Percentiles rank a stretch among this genome's conserved stretches.
Conservation (phyloP, 92 coral and sea anemone genomes). For the Phenganax subtilis region DNA sequence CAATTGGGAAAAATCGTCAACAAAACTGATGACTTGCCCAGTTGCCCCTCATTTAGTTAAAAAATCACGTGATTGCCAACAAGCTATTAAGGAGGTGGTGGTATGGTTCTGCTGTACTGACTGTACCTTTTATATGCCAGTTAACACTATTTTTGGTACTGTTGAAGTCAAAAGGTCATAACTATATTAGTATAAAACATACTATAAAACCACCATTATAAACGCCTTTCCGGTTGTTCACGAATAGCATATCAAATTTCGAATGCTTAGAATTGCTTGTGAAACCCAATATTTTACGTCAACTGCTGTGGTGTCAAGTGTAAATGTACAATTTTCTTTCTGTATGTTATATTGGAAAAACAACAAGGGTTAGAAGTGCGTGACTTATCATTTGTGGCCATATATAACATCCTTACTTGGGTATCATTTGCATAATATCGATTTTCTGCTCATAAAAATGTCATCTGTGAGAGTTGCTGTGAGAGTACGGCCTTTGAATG, state of each 20-base stretch:
- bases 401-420: neutral
- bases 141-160: no score
- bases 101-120: no score
- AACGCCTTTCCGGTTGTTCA: constrained; percentile 31
- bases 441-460: constrained; percentile 30
- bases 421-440: constrained; percentile 34
- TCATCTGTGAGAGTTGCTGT: constrained; percentile 70
- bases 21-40: no score
- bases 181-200: neutral
- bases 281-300: constrained; percentile 19
- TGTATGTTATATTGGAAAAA: neutral
- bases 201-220: neutral
- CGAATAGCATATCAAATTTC: constrained; percentile 11
- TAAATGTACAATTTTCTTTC: neutral
- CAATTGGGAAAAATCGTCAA: no score
- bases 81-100: no score
- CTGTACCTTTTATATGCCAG: no score
- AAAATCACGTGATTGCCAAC: no score
- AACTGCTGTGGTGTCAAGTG: neutral
- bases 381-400: constrained; percentile 5
- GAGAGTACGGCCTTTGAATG: constrained; percentile 66
- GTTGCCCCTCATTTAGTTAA: no score
- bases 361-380: neutral
- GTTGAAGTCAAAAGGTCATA: neutral
- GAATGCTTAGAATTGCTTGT: constrained; percentile 31